Evolutionary conservation across 2,888 invertebrate genomes (phyloP).

Genomic region (Metellina segmentata): DNA sequence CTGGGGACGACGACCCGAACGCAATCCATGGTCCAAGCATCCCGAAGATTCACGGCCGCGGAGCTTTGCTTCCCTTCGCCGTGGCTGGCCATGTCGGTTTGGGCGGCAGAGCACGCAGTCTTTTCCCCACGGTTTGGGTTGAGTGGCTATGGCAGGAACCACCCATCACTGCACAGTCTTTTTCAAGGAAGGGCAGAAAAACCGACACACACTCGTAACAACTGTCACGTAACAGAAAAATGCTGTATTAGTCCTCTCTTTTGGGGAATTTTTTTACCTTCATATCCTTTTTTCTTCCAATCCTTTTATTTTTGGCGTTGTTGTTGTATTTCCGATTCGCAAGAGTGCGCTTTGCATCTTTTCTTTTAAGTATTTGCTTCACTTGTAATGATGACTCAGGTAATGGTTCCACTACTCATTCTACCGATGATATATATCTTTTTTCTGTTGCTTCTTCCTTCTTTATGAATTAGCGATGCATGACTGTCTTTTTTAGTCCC

Average conservation of each 20-base stretch:
- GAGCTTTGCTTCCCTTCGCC: slow-evolving; percentile 7
- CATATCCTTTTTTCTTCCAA: slow-evolving; percentile 20
- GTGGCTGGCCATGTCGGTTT: slow-evolving; percentile 48
- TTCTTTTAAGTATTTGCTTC: slow-evolving; percentile 60
- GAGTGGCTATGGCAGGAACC: slow-evolving; percentile 69
- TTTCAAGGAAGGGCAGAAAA: slow-evolving; percentile 67
- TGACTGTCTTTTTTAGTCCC: not conserved
- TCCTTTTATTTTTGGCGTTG: slow-evolving; percentile 37
- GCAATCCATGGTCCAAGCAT: slow-evolving; percentile 17
- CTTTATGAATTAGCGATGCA: slow-evolving; percentile 39
- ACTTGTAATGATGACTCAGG: slow-evolving; percentile 44
- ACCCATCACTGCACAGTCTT: slow-evolving; percentile 72
- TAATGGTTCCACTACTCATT: slow-evolving; percentile 58
- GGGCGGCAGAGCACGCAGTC: slow-evolving; percentile 53
- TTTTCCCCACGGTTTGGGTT: slow-evolving; percentile 73
- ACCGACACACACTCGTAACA: slow-evolving; percentile 70
- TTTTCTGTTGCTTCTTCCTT: slow-evolving; percentile 10
- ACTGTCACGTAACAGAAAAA: slow-evolving; percentile 76
- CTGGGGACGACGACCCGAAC: slow-evolving; percentile 46
- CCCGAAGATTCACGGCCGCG: slow-evolving; percentile 10
- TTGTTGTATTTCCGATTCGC: slow-evolving; percentile 67
- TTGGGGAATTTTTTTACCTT: slow-evolving; percentile 41
- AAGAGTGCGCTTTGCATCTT: slow-evolving; percentile 61
- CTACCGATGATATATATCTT: slow-evolving; percentile 47
- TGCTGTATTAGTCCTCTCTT: slow-evolving; percentile 56